Conservation (phyloP, 2,888 invertebrate genomes). For the Caenorhabditis imperialis region DNA sequence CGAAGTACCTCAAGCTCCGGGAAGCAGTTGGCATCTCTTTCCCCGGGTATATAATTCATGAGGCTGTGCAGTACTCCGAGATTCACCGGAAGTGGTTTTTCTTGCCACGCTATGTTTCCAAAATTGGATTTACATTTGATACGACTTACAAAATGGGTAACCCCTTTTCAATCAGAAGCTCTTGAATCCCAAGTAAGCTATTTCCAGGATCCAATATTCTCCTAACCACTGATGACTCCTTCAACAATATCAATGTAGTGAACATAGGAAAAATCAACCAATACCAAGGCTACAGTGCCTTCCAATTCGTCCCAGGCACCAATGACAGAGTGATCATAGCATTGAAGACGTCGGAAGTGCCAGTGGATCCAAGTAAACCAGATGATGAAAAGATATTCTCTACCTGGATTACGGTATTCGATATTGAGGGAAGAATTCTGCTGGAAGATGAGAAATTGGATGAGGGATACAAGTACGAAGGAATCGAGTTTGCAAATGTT, state of each 20-base stretch:
- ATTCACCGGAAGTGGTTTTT: conserved; percentile 90
- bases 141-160: conserved; percentile 37
- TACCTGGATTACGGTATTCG: conserved; percentile 71
- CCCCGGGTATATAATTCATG: conserved; percentile 97
- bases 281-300: conserved; percentile 93
- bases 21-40: conserved; percentile 86
- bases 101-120: conserved; percentile 90
- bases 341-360: conserved; percentile 91
- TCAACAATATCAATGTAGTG: conserved; percentile 81
- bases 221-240: conserved; percentile 86
- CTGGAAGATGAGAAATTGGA: conserved; percentile 65
- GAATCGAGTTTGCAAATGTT: conserved; percentile 66
- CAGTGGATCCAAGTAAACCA: conserved; percentile 81
- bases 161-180: neutral
- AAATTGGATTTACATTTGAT: conserved; percentile 74
- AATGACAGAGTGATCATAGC: conserved; percentile 91
- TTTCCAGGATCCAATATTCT: conserved; percentile 86
- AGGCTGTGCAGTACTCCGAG: conserved; percentile 91
- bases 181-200: neutral
- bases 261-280: conserved; percentile 65
- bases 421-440: conserved; percentile 66
- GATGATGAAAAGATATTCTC: conserved; percentile 51
- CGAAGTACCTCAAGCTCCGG: conserved; percentile 83
- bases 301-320: conserved; percentile 94
- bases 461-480: conserved; percentile 72